These are phyloP conservation scores for Clistopyga incitator DNA, from an alignment of 2,888 invertebrate species.

Conservation along the genomic window DNA sequence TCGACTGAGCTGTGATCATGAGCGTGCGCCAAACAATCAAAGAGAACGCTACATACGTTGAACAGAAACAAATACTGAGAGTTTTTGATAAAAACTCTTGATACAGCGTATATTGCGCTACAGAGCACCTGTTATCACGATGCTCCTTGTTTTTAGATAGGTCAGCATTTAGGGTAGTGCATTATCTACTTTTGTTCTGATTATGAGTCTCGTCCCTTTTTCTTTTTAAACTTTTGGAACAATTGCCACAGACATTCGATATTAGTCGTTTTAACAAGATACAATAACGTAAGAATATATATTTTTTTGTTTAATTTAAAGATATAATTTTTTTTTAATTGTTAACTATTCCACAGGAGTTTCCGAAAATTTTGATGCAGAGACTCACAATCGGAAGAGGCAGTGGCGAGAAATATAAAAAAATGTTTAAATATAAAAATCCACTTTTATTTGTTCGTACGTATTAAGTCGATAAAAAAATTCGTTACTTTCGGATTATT, in stretches of 20 bases:
- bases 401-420: constrained; percentile 77
- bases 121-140: constrained; percentile 75
- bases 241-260: background rate
- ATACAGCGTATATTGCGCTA: constrained; percentile 80
- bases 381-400: constrained; percentile 79
- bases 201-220: constrained; percentile 75
- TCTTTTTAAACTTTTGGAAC: background rate
- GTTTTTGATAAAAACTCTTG: constrained; percentile 81
- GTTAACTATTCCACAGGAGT: background rate
- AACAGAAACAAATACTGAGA: constrained; percentile 81
- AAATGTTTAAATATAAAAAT: constrained; percentile 32
- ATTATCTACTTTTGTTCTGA: constrained; percentile 74
- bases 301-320: background rate
- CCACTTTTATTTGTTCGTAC: constrained; percentile 22
- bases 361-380: constrained; percentile 38
- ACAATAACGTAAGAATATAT: background rate
- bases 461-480: constrained; percentile 8
- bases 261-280: background rate
- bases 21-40: constrained; percentile 84
- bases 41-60: constrained; percentile 83
- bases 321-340: too few species aligned
- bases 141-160: constrained; percentile 80
- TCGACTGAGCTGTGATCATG: constrained; percentile 84
- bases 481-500: constrained; percentile 12
- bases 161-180: constrained; percentile 83